A percentile compares a stretch with the other conserved stretches of the same genome.
phyloP scores from a whole-genome alignment of 2,888 invertebrate species.

The Philaethria dido region DNA sequence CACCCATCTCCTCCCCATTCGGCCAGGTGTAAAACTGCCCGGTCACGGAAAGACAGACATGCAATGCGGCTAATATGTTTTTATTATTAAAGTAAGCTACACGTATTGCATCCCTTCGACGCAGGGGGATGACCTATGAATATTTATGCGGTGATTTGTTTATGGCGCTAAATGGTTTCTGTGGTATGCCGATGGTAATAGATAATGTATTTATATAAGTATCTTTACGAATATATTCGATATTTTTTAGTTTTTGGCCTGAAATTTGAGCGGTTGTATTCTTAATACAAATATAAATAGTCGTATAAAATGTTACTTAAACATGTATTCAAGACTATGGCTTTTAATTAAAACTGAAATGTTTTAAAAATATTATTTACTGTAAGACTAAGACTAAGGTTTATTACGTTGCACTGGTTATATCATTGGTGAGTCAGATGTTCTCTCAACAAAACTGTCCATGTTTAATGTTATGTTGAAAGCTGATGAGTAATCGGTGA shows the following conservation, averaged over 20 bases:
- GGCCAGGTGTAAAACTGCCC: conserved; percentile 82
- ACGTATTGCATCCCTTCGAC: conserved; percentile 68
- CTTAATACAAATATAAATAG: too few species aligned
- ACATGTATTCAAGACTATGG: too few species aligned
- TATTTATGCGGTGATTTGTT: conserved; percentile 80
- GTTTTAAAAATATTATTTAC: neutral
- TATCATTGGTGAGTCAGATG: conserved; percentile 51
- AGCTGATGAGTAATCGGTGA: conserved; percentile 56
- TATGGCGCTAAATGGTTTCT: conserved; percentile 47
- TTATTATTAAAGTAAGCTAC: conserved; percentile 78
- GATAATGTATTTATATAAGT: neutral
- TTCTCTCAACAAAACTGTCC: conserved; percentile 52
- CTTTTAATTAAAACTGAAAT: too few species aligned
- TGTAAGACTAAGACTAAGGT: neutral
- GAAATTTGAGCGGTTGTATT: too few species aligned
- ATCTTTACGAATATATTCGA: neutral
- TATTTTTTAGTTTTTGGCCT: neutral
- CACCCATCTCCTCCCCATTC: conserved; percentile 60
- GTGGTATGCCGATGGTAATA: conserved; percentile 27
- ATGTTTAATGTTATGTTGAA: conserved; percentile 46
- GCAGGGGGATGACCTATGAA: conserved; percentile 73
- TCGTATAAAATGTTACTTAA: too few species aligned
- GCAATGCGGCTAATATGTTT: conserved; percentile 82
- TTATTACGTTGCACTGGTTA: conserved; percentile 33
- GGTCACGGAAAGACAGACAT: conserved; percentile 82